A percentile compares a stretch with the other conserved stretches of the same genome.
These are phyloP conservation scores for Charanyca ferruginea DNA, from an alignment of 2,888 invertebrate genomes.

Conservation along the genomic window DNA sequence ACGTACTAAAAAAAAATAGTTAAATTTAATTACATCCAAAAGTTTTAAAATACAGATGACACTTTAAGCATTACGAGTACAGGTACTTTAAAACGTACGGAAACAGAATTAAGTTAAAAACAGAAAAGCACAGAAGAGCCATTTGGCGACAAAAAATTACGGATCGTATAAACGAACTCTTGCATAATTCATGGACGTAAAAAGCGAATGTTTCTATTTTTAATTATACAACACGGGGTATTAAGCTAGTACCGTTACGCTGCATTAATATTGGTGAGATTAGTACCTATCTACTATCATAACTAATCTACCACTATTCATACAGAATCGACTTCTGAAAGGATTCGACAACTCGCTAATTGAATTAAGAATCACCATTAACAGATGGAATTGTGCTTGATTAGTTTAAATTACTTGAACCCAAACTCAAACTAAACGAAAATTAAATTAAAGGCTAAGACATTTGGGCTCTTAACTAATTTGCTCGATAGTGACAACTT, in stretches of 20 bases:
- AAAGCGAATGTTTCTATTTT: conserved; percentile 89
- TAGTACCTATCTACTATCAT: conserved; percentile 14
- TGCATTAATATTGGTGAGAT: conserved; percentile 75
- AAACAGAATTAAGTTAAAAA: conserved; percentile 74
- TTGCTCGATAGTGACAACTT: conserved; percentile 69
- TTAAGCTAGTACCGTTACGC: conserved; percentile 84
- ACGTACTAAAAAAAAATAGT: background rate
- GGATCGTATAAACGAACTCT: conserved; percentile 88
- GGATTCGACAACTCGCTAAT: conserved; percentile 15
- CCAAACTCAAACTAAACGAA: conserved; percentile 63
- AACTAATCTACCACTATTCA: conserved; percentile 9
- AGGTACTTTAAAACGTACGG: conserved; percentile 62
- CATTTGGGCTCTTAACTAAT: conserved; percentile 66
- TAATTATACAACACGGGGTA: conserved; percentile 89
- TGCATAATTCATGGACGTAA: conserved; percentile 90
- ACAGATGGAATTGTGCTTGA: conserved; percentile 26
- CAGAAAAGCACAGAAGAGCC: conserved; percentile 77
- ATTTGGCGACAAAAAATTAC: conserved; percentile 87
- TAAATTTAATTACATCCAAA: background rate
- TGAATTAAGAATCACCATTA: conserved; percentile 31
- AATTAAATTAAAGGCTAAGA: conserved; percentile 69
- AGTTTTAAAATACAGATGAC: conserved; percentile 31
- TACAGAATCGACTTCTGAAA: background rate
- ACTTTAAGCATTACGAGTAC: conserved; percentile 62
- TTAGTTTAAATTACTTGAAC: conserved; percentile 47